These are phyloP conservation scores for Beroe ovata DNA, from an alignment of 37 sponge, comb jelly and placozoan genomes.

Conservation along the genomic window DNA sequence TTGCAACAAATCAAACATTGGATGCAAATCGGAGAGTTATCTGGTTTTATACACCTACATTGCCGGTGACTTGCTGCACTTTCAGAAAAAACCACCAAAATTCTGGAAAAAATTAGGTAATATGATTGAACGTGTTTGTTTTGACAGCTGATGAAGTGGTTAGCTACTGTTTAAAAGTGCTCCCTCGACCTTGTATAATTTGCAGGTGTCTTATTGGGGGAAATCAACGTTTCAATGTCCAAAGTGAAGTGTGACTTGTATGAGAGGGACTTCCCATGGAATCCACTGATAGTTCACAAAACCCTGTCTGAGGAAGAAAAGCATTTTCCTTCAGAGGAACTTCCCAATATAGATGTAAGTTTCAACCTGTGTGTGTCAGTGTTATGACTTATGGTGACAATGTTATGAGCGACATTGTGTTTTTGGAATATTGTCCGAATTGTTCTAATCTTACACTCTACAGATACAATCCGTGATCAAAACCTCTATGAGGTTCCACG, in stretches of 20 bases:
- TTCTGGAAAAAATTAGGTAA: slow-evolving; percentile 42
- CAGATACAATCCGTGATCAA: not conserved
- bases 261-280: not conserved
- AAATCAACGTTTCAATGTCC: not conserved
- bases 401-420: too few species aligned
- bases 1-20: not conserved
- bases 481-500: not conserved
- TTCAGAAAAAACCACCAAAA: not conserved
- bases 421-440: too few species aligned
- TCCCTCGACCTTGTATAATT: too few species aligned
- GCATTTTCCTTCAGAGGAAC: not conserved
- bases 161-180: too few species aligned
- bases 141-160: too few species aligned
- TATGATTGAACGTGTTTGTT: too few species aligned
- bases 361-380: too few species aligned
- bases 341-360: slow-evolving; percentile 10
- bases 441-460: too few species aligned
- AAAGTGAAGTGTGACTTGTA: slow-evolving; percentile 4
- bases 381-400: too few species aligned
- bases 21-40: not conserved
- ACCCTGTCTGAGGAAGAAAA: not conserved
- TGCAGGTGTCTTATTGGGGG: not conserved
- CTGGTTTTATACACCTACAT: slow-evolving; percentile 4
- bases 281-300: not conserved
- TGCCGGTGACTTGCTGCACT: not conserved